Percentiles rank a stretch among this genome's conserved stretches.
These are phyloP conservation scores for Melanotaenia trifasciata DNA, from an alignment of 2,797 vertebrate species.

Conservation along the genomic window DNA sequence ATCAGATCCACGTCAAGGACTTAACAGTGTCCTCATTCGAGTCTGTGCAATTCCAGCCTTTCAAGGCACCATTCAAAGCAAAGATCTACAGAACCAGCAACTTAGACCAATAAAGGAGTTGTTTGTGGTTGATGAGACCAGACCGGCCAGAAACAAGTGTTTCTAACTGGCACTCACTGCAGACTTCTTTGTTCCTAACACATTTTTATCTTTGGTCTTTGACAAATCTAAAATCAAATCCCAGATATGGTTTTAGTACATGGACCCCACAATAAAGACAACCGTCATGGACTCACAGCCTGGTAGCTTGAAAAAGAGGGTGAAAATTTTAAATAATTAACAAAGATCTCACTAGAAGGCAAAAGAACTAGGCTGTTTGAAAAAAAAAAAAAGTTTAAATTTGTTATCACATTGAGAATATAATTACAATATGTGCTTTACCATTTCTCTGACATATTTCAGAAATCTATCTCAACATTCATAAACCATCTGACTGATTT, in stretches of 20 bases:
- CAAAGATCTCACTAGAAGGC: background rate
- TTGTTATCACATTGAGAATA: background rate
- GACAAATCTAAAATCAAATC: background rate
- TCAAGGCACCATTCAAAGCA: background rate
- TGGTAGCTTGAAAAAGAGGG: background rate
- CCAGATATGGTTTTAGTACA: background rate
- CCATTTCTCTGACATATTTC: constrained; percentile 4
- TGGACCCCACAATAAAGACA: background rate
- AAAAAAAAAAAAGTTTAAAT: background rate
- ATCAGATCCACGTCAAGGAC: background rate
- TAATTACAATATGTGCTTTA: constrained; percentile 16
- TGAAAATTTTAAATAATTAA: background rate
- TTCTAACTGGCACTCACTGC: background rate
- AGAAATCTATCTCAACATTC: constrained; percentile 33
- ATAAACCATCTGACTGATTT: constrained; percentile 3
- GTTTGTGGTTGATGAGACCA: background rate
- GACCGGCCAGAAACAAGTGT: background rate
- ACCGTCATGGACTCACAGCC: background rate
- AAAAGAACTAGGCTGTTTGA: background rate
- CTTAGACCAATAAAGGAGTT: background rate
- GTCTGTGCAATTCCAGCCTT: constrained; percentile 9
- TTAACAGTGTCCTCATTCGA: background rate
- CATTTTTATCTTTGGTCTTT: background rate
- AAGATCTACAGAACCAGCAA: background rate
- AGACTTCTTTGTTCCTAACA: background rate